A percentile compares a stretch with the other conserved stretches of the same genome.
phyloP scores from a whole-genome alignment of 2,797 vertebrate species.

The Limosa lapponica region DNA sequence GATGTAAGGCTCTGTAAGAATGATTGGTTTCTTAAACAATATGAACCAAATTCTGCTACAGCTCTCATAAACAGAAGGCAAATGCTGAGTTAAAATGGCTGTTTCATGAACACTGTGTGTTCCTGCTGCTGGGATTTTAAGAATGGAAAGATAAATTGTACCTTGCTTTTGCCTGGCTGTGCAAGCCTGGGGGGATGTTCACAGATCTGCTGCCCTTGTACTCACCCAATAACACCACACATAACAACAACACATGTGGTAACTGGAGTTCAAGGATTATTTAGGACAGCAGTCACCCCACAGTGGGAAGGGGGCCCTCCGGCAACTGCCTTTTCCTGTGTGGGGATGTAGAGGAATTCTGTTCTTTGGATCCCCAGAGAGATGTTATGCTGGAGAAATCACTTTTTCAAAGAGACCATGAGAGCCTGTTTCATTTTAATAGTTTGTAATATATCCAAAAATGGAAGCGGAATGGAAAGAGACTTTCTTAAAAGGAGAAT shows the following conservation, averaged over 20 bases:
- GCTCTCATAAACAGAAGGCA: background rate
- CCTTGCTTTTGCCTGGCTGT: background rate
- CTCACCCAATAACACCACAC: background rate
- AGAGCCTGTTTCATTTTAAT: background rate
- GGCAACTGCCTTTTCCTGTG: background rate
- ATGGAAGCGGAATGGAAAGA: background rate
- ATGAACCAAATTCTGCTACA: background rate
- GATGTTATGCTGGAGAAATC: background rate
- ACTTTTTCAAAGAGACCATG: background rate
- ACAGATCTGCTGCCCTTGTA: background rate
- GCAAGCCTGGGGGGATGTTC: background rate
- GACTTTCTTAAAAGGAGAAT: background rate
- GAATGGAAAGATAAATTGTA: background rate
- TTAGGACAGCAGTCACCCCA: background rate
- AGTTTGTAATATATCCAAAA: background rate
- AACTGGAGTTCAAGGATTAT: background rate
- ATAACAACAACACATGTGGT: fast-evolving
- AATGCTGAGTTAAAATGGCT: background rate
- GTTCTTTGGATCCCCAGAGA: background rate
- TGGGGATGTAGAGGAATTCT: background rate
- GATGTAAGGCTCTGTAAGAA: background rate
- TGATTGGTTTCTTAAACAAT: background rate
- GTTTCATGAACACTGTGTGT: background rate
- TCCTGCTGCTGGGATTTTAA: background rate
- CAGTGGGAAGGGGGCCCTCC: background rate